Conservation (phyloP, 2,888 invertebrate species). For the Teleogryllus oceanicus region DNA sequence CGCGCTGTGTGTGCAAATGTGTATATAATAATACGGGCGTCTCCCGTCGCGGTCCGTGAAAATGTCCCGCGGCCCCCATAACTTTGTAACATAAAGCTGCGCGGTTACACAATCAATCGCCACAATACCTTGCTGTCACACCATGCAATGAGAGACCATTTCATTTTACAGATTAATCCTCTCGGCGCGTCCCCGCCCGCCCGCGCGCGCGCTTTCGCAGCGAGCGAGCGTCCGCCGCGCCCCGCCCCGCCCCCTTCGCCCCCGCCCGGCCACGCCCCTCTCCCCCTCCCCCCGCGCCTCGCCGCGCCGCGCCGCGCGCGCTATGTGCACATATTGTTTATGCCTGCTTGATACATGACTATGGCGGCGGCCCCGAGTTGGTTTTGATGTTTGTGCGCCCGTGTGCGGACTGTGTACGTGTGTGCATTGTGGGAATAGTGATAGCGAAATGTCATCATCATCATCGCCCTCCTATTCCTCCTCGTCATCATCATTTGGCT, state of each 20-base stretch:
- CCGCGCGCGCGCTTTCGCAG: background rate
- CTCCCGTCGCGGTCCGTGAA: constrained; percentile 18
- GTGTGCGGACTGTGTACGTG: background rate
- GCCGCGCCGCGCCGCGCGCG: background rate
- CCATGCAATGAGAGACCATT: constrained; percentile 35
- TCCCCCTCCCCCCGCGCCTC: background rate
- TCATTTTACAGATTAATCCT: constrained; percentile 38
- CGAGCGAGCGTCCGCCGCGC: background rate
- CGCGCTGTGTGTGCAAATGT: background rate
- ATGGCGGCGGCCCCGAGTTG: constrained; percentile 27
- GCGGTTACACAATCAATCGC: constrained; percentile 35
- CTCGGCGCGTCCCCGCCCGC: constrained; percentile 20
- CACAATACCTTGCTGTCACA: constrained; percentile 34
- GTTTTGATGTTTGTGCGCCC: constrained; percentile 34
- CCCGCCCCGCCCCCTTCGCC: background rate
- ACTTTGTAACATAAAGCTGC: constrained; percentile 31
- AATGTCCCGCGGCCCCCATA: constrained; percentile 23
- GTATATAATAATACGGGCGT: constrained; percentile 7
- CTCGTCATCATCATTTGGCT: constrained; percentile 34
- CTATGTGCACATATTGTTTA: constrained; percentile 33
- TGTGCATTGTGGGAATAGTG: constrained; percentile 37
- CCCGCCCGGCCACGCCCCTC: background rate
- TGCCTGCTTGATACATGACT: constrained; percentile 31
- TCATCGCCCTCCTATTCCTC: constrained; percentile 33
- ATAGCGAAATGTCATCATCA: constrained; percentile 38